A percentile compares a stretch with the other conserved stretches of the same genome.
These are phyloP conservation scores for Cisticola juncidis DNA, from an alignment of 2,113 vertebrate genomes.

Conservation along the genomic window DNA sequence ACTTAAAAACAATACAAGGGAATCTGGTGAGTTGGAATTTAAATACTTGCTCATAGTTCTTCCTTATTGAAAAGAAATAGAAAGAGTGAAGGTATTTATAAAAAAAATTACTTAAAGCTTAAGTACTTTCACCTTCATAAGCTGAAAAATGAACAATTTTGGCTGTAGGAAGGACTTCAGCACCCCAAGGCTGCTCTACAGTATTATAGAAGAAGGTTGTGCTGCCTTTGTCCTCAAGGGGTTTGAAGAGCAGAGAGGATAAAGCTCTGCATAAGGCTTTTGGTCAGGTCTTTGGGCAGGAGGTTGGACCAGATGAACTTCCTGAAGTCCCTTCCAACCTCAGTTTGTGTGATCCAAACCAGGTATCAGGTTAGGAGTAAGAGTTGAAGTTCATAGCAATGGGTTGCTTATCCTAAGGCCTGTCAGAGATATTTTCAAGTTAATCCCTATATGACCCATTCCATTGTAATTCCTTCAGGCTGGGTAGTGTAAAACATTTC, in stretches of 20 bases:
- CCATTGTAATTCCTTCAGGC: accelerated
- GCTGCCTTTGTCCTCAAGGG: neutral
- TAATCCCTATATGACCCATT: neutral
- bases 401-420: neutral
- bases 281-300: neutral
- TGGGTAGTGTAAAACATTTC: neutral
- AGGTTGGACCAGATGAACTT: neutral
- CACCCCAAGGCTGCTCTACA: neutral
- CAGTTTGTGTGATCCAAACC: neutral
- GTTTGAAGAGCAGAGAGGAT: neutral
- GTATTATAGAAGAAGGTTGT: neutral
- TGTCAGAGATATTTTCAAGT: neutral
- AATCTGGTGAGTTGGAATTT: constrained; percentile 74
- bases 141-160: neutral
- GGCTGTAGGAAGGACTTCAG: neutral
- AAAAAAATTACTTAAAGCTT: neutral
- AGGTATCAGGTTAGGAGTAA: neutral
- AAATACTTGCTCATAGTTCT: neutral
- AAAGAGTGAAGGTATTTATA: neutral
- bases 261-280: neutral
- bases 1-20: constrained; percentile 70
- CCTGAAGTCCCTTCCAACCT: neutral
- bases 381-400: neutral
- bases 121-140: neutral
- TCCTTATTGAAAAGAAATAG: neutral